phyloP scores from a whole-genome alignment of 2,113 vertebrate genomes.

The Microcebus tavaratra region DNA sequence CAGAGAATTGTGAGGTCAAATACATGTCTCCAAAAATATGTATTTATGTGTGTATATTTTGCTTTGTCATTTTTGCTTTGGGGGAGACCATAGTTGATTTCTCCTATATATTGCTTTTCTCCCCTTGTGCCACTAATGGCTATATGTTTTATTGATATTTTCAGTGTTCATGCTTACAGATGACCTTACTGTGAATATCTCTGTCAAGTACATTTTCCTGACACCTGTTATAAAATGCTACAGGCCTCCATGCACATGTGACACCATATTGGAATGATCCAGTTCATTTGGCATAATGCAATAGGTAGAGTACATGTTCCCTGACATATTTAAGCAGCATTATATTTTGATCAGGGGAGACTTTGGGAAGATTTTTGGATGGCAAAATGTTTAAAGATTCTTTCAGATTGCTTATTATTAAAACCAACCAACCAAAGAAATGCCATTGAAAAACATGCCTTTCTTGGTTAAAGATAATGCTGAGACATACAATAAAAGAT shows the following conservation, averaged over 20 bases:
- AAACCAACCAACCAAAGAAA: conserved; percentile 79
- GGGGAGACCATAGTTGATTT: neutral
- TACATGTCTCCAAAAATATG: neutral
- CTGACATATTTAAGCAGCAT: conserved; percentile 71
- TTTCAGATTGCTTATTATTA: conserved; percentile 77
- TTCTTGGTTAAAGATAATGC: conserved; percentile 70
- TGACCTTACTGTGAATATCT: conserved; percentile 84
- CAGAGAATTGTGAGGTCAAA: neutral
- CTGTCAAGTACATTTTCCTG: conserved; percentile 76
- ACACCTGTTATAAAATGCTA: conserved; percentile 91
- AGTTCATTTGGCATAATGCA: conserved; percentile 88
- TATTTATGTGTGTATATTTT: neutral
- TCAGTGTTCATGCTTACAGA: conserved; percentile 63
- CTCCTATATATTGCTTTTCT: neutral
- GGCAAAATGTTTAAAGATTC: conserved; percentile 58
- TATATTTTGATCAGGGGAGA: conserved; percentile 68
- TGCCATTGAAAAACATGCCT: conserved; percentile 58
- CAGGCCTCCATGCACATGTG: conserved; percentile 88
- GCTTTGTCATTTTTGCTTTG: neutral
- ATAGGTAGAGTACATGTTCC: conserved; percentile 84
- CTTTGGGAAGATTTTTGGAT: conserved; percentile 58
- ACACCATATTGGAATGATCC: conserved; percentile 92
- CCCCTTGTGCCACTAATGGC: neutral
- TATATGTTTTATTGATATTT: conserved; percentile 62
- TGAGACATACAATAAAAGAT: conserved; percentile 60